Base-by-base conservation (phyloP, 2,888 invertebrate species). In the Eupithecia pulchellata region DNA sequence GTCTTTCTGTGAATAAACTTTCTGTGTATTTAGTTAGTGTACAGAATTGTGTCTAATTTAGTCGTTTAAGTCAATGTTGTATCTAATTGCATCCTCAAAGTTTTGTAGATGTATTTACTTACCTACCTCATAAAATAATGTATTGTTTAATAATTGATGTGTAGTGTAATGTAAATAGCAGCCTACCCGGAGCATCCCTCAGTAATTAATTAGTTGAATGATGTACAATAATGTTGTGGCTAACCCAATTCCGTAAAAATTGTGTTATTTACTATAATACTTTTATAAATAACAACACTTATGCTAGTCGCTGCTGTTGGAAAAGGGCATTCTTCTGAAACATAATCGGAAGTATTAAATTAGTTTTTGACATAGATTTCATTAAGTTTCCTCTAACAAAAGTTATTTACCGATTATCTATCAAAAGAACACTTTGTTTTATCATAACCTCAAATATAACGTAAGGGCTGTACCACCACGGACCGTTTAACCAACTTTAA, bases 1-100 rank as follows among this genome's bases (percentile, higher is more conserved):
- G 77, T 70, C 75, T 82, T 79, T 68, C 84, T 90, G 89, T 90
- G 84, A 86, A 88, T 89, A 89, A 89, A 81, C 67, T 82, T 78
- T 77, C 74, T 64, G 68, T 69, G 75, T 76, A 74, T 70, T 66
- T 73, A 74, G 72, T 66, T 73, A 71, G 39, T 64, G 72, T 74
- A 68, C 42, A 73, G 36, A 69, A 61, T 32, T 72, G 69, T 75
- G 71, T 75, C 67, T 73, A 74, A 71, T 77, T 69, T 66, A 70
- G 29, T 68, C 1, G 1, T 29, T 61, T 34, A 34, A 57, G 30
- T 60, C 9, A 55, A 55, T 58, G 55, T 72, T 68, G 68, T 72
- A 42, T 63, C 66, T 72, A 72, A 72, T 62, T 62, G 72, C 68
- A 72, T 66, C 72, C 32, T 32, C n/a, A 47, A 14, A 32, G 11